phyloP scores from a whole-genome alignment of 2,888 invertebrate species.

The Muscina levida region DNA sequence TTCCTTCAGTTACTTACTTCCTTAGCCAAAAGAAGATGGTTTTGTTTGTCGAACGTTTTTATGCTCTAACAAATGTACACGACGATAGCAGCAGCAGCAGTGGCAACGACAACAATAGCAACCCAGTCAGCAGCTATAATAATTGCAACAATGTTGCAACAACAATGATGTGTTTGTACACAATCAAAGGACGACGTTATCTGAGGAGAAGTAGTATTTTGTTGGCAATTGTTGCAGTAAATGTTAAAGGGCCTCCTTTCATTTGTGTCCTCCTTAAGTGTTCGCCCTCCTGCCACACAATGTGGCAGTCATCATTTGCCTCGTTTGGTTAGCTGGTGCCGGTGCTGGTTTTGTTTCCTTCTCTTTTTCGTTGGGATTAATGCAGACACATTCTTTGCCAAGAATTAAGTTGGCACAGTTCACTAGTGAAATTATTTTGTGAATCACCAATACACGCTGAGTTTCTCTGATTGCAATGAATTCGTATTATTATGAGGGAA shows the following conservation, averaged over 20 bases:
- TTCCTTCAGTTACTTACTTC: conserved; percentile 26
- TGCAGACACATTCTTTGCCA: conserved; percentile 66
- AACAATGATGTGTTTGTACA: not conserved
- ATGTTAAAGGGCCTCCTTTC: conserved; percentile 35
- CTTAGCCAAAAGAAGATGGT: not conserved
- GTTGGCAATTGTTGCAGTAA: conserved; percentile 55
- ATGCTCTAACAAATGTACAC: not conserved
- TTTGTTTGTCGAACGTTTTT: conserved; percentile 35
- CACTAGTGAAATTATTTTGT: conserved; percentile 10
- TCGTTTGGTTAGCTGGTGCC: conserved; percentile 18
- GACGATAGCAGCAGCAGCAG: not conserved
- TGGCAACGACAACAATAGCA: not conserved
- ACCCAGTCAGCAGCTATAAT: not conserved
- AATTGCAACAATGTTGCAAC: conserved; percentile 3
- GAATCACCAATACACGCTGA: too few species aligned
- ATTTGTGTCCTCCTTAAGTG: not conserved
- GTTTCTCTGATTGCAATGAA: too few species aligned
- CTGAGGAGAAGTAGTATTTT: conserved; percentile 25
- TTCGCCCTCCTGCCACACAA: conserved; percentile 4
- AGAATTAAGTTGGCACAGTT: conserved; percentile 58
- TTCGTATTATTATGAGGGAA: too few species aligned
- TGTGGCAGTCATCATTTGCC: conserved; percentile 26
- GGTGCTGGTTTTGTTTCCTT: conserved; percentile 43
- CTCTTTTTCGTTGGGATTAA: conserved; percentile 57
- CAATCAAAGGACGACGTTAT: conserved; percentile 29